phyloP scores from a whole-genome alignment of 2,113 vertebrate species.

The Nothoprocta perdicaria region DNA sequence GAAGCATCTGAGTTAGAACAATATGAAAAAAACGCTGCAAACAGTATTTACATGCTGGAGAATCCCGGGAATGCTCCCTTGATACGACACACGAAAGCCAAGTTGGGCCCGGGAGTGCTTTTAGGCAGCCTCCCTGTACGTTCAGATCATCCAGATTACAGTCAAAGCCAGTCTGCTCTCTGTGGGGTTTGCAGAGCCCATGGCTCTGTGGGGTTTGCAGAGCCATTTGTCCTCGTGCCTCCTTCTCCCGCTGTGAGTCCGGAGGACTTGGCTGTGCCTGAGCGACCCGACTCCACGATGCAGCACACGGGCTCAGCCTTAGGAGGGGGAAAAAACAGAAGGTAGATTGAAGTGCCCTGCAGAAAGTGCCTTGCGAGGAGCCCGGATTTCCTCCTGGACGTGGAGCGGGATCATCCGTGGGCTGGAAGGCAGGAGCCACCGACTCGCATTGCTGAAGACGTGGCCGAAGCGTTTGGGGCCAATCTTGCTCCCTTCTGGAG shows the following conservation, averaged over 20 bases:
- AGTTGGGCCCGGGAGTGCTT: not conserved
- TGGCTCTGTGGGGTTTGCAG: not conserved
- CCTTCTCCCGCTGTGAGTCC: not conserved
- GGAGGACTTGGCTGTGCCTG: not conserved
- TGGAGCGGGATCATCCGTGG: not conserved
- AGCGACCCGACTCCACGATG: not conserved
- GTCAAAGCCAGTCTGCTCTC: not conserved
- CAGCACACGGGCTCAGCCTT: not conserved
- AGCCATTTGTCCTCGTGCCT: not conserved
- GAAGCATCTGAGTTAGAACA: slow-evolving; percentile 15
- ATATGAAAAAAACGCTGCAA: not conserved
- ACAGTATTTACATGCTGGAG: not conserved
- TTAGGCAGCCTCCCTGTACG: not conserved
- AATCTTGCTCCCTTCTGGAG: not conserved
- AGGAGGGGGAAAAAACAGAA: too few relatives aligned
- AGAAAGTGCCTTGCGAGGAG: not conserved
- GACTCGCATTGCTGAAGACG: too few relatives aligned
- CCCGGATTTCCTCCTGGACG: not conserved
- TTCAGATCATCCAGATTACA: not conserved
- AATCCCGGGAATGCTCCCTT: not conserved
- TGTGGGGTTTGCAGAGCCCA: not conserved
- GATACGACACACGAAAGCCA: slow-evolving; percentile 1
- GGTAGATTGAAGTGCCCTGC: not conserved
- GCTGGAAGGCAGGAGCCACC: not conserved
- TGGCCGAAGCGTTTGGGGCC: too few relatives aligned